Percentiles rank a stretch among this genome's conserved stretches.
Conservation (phyloP, 2,888 invertebrate species). For the Conomelus anceps region DNA sequence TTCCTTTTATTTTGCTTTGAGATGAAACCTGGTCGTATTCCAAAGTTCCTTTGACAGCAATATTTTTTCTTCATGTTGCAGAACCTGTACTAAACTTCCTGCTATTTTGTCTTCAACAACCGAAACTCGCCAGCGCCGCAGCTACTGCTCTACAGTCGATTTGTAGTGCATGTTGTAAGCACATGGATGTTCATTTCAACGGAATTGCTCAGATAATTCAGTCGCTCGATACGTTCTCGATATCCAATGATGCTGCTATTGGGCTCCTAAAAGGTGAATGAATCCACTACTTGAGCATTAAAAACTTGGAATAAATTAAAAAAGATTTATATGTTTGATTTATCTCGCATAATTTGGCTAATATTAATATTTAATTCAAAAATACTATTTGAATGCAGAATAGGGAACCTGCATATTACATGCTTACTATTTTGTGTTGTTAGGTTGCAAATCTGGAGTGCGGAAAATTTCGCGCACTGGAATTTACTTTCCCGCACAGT, state of each 20-base stretch:
- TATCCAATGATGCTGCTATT: constrained; percentile 67
- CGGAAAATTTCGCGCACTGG: too few relatives aligned
- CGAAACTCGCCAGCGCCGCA: constrained; percentile 68
- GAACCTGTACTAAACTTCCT: constrained; percentile 77
- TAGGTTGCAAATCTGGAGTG: too few relatives aligned
- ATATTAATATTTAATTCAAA: too few relatives aligned
- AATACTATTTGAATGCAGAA: too few relatives aligned
- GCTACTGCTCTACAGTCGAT: constrained; percentile 80
- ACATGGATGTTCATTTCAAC: constrained; percentile 68
- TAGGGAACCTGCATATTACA: too few relatives aligned
- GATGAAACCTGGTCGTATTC: neutral
- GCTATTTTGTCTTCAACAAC: constrained; percentile 63
- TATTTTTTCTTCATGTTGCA: constrained; percentile 36
- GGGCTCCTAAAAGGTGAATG: constrained; percentile 64
- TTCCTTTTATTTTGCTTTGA: neutral
- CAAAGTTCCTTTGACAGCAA: neutral
- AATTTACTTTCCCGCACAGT: too few relatives aligned
- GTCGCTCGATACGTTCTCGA: constrained; percentile 62
- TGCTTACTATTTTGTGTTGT: too few relatives aligned
- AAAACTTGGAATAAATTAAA: too few relatives aligned
- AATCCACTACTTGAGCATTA: too few relatives aligned
- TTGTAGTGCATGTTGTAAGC: constrained; percentile 70
- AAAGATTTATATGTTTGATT: too few relatives aligned
- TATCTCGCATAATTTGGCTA: too few relatives aligned
- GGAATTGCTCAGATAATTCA: constrained; percentile 68